phyloP scores from a whole-genome alignment of 2,113 vertebrate species.

The Aegithalos caudatus region DNA sequence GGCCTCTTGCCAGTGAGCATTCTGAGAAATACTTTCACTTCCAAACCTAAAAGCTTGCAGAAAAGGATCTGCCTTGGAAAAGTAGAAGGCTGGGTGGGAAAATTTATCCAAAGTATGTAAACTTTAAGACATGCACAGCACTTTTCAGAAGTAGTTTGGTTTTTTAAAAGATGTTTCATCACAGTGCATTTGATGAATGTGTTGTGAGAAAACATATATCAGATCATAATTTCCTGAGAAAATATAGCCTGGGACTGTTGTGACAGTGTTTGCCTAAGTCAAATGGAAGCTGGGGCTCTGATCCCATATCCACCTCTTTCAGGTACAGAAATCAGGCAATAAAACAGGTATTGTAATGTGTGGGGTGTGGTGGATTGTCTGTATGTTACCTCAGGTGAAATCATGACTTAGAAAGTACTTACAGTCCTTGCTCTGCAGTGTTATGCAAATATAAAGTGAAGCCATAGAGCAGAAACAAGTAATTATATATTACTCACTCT shows the following conservation, averaged over 20 bases:
- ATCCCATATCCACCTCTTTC: neutral
- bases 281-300: neutral
- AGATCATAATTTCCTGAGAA: neutral
- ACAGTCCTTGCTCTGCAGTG: neutral
- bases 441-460: conserved; percentile 6
- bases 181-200: neutral
- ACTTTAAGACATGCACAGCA: neutral
- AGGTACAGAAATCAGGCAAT: neutral
- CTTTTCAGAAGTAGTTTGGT: neutral
- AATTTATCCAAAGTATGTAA: neutral
- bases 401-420: conserved; percentile 9
- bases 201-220: neutral
- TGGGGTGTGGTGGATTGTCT: neutral
- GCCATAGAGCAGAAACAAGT: neutral
- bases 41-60: neutral
- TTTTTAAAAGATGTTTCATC: neutral
- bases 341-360: neutral
- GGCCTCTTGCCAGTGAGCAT: neutral
- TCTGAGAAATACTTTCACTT: neutral
- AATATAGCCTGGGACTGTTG: neutral
- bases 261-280: neutral
- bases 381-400: neutral
- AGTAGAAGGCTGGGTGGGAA: neutral
- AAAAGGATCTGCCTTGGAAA: neutral
- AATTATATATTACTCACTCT: conserved; percentile 32